Evolutionary conservation across 2,797 vertebrate species (phyloP).

Genomic region (Malurus leucopterus): DNA sequence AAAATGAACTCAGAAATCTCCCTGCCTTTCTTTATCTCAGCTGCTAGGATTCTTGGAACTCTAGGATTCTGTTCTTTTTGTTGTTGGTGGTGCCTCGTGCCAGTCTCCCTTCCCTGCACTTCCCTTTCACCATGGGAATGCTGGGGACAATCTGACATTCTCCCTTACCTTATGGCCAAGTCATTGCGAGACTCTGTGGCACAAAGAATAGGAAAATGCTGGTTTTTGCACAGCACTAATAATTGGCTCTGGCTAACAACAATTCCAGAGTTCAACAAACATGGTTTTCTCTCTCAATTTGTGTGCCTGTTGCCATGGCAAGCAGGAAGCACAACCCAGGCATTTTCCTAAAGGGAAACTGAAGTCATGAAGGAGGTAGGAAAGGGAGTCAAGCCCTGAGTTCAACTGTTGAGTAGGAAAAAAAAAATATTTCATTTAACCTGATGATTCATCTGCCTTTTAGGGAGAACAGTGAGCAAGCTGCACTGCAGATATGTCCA

Average conservation of each 20-base stretch:
- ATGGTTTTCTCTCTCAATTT: neutral
- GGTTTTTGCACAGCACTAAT: neutral
- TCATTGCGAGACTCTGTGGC: neutral
- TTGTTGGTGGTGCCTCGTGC: neutral
- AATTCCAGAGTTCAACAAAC: neutral
- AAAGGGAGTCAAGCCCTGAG: neutral
- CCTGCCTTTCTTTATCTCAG: neutral
- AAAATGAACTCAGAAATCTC: neutral
- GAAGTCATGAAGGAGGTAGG: slow-evolving; percentile 15
- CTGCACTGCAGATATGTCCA: neutral
- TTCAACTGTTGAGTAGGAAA: neutral
- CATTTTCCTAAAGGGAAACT: slow-evolving; percentile 38
- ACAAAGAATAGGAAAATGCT: neutral
- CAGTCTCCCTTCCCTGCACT: neutral
- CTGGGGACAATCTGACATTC: neutral
- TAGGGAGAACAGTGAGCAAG: neutral
- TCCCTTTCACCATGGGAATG: neutral
- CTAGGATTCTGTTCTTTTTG: neutral
- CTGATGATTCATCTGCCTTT: neutral
- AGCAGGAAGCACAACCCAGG: slow-evolving; percentile 26
- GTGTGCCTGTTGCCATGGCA: slow-evolving; percentile 44
- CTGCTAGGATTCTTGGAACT: no score
- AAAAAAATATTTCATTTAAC: neutral
- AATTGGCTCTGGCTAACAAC: neutral
- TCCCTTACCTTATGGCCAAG: neutral